These are phyloP conservation scores for Dufourea novaeangliae DNA, from an alignment of 1,140 invertebrate genomes.

Conservation along the genomic window DNA sequence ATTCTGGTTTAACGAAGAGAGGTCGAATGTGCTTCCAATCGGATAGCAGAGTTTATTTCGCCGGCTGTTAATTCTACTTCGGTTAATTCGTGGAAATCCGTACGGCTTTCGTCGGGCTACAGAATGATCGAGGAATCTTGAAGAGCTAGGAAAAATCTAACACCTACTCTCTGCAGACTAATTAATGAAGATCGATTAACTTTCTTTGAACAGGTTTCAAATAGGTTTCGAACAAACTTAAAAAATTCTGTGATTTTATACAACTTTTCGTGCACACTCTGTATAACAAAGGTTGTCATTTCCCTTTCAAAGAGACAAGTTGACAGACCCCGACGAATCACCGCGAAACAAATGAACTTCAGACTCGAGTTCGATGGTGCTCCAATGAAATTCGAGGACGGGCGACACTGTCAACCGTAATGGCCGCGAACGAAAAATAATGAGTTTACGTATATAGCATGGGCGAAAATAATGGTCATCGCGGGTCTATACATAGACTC, in stretches of 20 bases:
- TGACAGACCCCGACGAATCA: not conserved
- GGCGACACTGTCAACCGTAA: not conserved
- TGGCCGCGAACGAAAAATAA: constrained; percentile 3
- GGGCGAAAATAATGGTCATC: constrained; percentile 28
- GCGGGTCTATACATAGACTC: constrained; percentile 13
- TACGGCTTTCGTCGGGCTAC: not conserved
- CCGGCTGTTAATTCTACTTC: constrained; percentile 40
- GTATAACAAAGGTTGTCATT: too few relatives aligned
- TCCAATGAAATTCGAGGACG: not conserved
- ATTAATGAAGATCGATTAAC: too few relatives aligned
- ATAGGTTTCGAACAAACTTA: too few relatives aligned
- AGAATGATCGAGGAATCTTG: not conserved
- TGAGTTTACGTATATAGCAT: constrained; percentile 41
- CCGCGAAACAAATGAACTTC: not conserved
- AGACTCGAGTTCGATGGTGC: not conserved
- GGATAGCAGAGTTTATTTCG: constrained; percentile 43
- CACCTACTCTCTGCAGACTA: not conserved
- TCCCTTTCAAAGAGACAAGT: not conserved
- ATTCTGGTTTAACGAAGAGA: constrained; percentile 48
- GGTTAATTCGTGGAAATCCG: constrained; percentile 20
- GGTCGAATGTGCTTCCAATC: constrained; percentile 42
- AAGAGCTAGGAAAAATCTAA: not conserved
- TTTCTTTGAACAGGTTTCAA: too few relatives aligned
- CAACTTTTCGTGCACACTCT: too few relatives aligned
- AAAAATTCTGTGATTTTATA: too few relatives aligned